Conservation (phyloP, 2,797 vertebrate genomes). For the Semaprochilodus insignis region DNA sequence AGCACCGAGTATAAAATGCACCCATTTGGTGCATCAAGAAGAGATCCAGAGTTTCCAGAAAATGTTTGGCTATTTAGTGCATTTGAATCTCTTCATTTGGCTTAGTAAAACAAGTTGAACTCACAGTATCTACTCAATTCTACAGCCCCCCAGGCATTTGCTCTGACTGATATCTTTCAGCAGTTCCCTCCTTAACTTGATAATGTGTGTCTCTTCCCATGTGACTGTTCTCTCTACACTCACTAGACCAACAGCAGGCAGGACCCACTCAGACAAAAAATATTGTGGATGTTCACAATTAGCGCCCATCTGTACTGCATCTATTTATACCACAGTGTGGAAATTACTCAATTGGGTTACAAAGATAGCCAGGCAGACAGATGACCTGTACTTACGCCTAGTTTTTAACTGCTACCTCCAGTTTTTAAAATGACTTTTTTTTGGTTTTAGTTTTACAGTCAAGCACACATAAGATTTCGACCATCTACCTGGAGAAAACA, state of each 20-base stretch:
- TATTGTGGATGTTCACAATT: not conserved
- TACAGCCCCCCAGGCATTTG: not conserved
- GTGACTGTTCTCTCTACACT: slow-evolving; percentile 37
- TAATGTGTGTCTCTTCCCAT: slow-evolving; percentile 25
- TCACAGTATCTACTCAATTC: not conserved
- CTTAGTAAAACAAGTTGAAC: not conserved
- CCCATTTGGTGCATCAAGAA: slow-evolving; percentile 72
- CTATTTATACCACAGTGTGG: not conserved
- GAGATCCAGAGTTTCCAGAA: not conserved
- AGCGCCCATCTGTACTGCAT: not conserved
- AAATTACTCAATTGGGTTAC: not conserved
- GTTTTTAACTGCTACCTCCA: not conserved
- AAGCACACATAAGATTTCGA: not conserved
- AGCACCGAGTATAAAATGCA: slow-evolving; percentile 79
- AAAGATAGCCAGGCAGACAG: not conserved
- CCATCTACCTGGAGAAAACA: not conserved
- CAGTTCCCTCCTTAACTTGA: slow-evolving; percentile 43
- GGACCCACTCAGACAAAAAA: not conserved
- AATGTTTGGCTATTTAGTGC: not conserved
- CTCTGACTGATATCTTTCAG: slow-evolving; percentile 18
- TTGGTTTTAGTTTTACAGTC: slow-evolving; percentile 3
- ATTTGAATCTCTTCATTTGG: not conserved
- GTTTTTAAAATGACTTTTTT: slow-evolving; percentile 1
- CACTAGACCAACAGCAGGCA: not conserved
- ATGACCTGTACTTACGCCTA: not conserved